These are phyloP conservation scores for Manacus vitellinus DNA, from an alignment of 2,113 vertebrate genomes.

Conservation along the genomic window DNA sequence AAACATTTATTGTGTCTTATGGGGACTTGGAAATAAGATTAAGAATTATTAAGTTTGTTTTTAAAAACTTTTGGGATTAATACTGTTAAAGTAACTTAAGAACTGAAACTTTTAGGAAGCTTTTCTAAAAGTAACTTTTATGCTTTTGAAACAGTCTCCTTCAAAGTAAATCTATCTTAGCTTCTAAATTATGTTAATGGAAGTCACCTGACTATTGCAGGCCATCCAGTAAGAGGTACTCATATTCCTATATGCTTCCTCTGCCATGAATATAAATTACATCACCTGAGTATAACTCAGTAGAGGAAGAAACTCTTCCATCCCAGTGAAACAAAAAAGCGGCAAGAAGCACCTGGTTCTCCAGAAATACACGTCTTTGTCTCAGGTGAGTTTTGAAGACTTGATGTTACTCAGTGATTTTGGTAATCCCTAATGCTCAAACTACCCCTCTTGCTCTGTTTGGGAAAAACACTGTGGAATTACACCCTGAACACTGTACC, in stretches of 20 bases:
- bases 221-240: neutral
- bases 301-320: neutral
- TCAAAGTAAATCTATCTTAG: neutral
- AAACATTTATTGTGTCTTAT: neutral
- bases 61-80: neutral
- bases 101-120: neutral
- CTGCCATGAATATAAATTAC: neutral
- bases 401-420: neutral
- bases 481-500: neutral
- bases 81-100: neutral
- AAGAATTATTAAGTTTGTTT: neutral
- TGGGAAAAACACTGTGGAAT: neutral
- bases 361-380: neutral
- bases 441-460: neutral
- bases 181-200: neutral
- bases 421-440: neutral
- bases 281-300: neutral
- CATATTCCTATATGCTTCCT: neutral
- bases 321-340: neutral
- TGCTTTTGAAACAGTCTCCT: neutral
- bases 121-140: neutral
- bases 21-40: neutral
- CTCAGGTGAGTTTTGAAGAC: neutral
- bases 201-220: neutral
- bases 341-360: neutral